phyloP scores from a whole-genome alignment of 2,113 vertebrate genomes.

The Entosphenus tridentatus region DNA sequence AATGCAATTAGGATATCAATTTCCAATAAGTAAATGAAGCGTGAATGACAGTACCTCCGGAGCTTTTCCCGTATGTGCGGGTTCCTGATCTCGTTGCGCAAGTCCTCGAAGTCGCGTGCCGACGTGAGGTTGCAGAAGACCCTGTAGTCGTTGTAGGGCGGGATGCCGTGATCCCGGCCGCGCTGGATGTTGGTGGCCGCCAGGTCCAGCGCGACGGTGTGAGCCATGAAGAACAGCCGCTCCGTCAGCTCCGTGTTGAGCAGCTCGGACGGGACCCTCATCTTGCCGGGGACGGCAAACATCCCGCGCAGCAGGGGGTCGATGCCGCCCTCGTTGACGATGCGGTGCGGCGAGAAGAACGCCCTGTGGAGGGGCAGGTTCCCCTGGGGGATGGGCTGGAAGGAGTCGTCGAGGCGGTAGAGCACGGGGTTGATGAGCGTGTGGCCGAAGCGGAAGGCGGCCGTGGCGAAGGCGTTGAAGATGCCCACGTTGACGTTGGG shows the following conservation, averaged over 20 bases:
- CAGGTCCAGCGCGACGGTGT: conserved; percentile 74
- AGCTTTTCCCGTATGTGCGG: conserved; percentile 63
- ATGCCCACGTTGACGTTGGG: conserved; percentile 67
- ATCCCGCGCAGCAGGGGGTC: conserved; percentile 81
- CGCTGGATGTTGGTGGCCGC: conserved; percentile 92
- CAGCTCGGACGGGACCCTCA: conserved; percentile 64
- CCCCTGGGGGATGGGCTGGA: conserved; percentile 58
- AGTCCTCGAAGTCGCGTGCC: conserved; percentile 56
- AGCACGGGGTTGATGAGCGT: conserved; percentile 81
- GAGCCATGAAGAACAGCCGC: conserved; percentile 81
- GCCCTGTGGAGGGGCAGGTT: conserved; percentile 79
- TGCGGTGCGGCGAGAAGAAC: conserved; percentile 89
- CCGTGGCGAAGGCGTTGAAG: conserved; percentile 72
- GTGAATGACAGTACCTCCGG: conserved; percentile 29
- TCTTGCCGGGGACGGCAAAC: conserved; percentile 73
- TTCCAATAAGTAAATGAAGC: too few relatives aligned
- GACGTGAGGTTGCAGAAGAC: conserved; percentile 82
- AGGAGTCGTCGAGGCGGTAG: conserved; percentile 56
- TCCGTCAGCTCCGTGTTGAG: conserved; percentile 89
- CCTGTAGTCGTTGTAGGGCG: conserved; percentile 80
- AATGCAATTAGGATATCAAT: too few relatives aligned
- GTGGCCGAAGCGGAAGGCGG: conserved; percentile 88
- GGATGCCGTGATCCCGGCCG: conserved; percentile 81
- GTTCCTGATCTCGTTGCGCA: conserved; percentile 76
- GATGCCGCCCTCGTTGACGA: conserved; percentile 89